Evolutionary conservation across 2,888 invertebrate genomes (phyloP), one percentile per base, ranked within the genome.

Genomic region (Ichneumon xanthorius): DNA sequence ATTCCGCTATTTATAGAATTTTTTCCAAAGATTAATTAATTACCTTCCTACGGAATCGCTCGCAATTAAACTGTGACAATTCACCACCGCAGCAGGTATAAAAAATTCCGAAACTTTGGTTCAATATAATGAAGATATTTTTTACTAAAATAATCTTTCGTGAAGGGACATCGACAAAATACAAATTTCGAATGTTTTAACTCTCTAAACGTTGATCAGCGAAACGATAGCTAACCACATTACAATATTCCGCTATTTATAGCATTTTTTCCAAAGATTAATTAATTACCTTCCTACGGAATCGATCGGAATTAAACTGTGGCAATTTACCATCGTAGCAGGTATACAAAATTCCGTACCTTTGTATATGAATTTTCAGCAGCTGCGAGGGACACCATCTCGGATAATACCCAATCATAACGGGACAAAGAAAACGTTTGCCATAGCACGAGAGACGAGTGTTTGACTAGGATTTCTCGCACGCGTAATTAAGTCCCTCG

Each of bases 401-500:
- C 16, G 61, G 55, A 58, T 77, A 55, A 77, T 77, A 68, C 45
- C 80, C 19, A 53, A 65, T 72, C 73, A 73, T 77, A 77, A 71
- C 40, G 45, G 40, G 63, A 76, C 73, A 33, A 48, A 19, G 37
- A 65, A 73, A 78, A 78, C 73, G 50, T 73, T 78, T 40, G 48
- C 48, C 3, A 19, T 50, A n/a, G 68, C 19, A 33, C 33, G 61
- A 72, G 55, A 50, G 61, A 33, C 19, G 26, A 67, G 67, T 61
- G 55, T 72, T 67, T 72, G 68, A 84, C 67, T 67, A 67, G 65
- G 76, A 76, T 76, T 76, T 50, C 55, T 33, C 58, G 61, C 53
- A 53, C 71, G 48, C 48, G 72, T 68, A 77, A 84, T 84, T 77
- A 68, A 84, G 72, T 58, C 50, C 67, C 61, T 80, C 37, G 71